A percentile compares a stretch with the other conserved stretches of the same genome.
These are phyloP conservation scores for Tokudaia muenninki DNA, from an alignment of 2,797 vertebrate genomes.

Conservation along the genomic window DNA sequence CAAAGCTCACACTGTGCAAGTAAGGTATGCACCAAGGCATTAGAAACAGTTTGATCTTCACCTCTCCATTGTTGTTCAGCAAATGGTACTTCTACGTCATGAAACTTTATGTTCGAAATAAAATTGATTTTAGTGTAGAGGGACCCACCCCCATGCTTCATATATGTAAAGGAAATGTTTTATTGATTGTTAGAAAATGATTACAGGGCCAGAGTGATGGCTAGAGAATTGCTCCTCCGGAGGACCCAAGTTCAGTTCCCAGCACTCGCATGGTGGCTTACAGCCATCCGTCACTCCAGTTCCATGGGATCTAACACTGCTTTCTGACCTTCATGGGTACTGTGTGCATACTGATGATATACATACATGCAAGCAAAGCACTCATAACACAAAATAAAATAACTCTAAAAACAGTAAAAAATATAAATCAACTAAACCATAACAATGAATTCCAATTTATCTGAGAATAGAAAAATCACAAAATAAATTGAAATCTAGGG, in stretches of 20 bases:
- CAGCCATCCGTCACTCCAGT: neutral
- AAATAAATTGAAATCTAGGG: conserved; percentile 11
- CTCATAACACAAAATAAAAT: neutral
- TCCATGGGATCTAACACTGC: neutral
- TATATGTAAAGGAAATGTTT: conserved; percentile 12
- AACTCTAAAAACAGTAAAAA: neutral
- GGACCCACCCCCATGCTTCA: conserved; percentile 9
- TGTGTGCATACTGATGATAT: neutral
- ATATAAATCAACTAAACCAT: neutral
- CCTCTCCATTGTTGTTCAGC: neutral
- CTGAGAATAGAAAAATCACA: conserved; percentile 31
- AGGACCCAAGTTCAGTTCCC: neutral
- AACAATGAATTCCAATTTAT: conserved; percentile 13
- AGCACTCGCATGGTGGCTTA: neutral
- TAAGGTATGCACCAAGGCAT: conserved; percentile 86
- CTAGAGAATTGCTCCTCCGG: neutral
- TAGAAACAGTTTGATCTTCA: conserved; percentile 26
- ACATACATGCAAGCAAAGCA: neutral
- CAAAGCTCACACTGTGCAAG: conserved; percentile 87
- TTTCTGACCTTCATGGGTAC: neutral
- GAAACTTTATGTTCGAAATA: conserved; percentile 13
- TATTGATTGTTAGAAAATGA: neutral
- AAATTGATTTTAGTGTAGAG: neutral
- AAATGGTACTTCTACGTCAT: neutral
- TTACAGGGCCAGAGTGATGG: neutral